A percentile compares a stretch with the other conserved stretches of the same genome.
Conservation (phyloP, 1,140 invertebrate genomes). For the Rhagoletis pomonella region DNA sequence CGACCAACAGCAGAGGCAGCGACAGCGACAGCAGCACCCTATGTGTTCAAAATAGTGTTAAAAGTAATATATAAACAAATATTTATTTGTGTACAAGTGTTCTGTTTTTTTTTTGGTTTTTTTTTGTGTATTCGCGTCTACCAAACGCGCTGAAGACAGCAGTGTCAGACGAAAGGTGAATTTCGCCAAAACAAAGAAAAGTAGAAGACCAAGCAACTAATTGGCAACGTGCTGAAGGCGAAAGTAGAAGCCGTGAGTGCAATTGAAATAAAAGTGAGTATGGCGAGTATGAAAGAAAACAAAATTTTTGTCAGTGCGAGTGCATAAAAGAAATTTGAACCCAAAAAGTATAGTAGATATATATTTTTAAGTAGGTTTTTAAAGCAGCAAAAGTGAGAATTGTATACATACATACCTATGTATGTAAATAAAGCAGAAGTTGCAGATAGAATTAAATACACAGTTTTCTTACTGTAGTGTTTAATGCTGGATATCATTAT, state of each 20-base stretch:
- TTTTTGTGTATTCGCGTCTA: slow-evolving; percentile 30
- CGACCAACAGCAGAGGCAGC: background rate
- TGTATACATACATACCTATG: too few species aligned
- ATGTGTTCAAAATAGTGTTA: slow-evolving; percentile 46
- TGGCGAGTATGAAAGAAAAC: background rate
- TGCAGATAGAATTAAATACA: too few species aligned
- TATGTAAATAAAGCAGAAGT: too few species aligned
- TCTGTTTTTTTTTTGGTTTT: background rate
- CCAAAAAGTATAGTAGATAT: too few species aligned
- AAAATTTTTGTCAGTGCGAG: background rate
- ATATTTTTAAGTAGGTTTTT: too few species aligned
- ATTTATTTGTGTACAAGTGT: slow-evolving; percentile 39
- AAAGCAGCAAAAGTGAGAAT: too few species aligned
- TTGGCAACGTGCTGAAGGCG: slow-evolving; percentile 31
- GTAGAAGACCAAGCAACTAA: background rate
- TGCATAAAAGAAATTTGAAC: background rate
- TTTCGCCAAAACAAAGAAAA: slow-evolving; percentile 38
- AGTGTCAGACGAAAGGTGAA: slow-evolving; percentile 8
- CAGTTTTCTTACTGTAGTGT: too few species aligned
- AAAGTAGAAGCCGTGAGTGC: slow-evolving; percentile 46
- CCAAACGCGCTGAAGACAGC: background rate
- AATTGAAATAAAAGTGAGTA: slow-evolving; percentile 31
- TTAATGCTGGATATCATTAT: too few species aligned
- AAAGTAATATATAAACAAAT: slow-evolving; percentile 11
- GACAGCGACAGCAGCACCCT: background rate